phyloP scores from a whole-genome alignment of 2,113 vertebrate genomes.

The Megaceryle maxima region DNA sequence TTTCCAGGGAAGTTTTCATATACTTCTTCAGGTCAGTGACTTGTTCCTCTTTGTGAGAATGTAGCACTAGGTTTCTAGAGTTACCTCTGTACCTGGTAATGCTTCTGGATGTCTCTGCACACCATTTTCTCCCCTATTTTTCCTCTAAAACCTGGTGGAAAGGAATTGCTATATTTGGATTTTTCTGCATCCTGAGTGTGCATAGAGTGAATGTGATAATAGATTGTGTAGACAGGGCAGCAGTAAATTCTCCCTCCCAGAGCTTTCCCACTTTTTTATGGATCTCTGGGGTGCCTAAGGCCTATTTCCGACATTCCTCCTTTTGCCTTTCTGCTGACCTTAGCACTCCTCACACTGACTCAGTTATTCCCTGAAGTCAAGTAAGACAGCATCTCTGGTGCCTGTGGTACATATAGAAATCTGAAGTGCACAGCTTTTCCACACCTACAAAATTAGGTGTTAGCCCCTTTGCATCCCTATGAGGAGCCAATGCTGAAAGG shows the following conservation, averaged over 20 bases:
- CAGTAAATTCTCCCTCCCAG: background rate
- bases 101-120: background rate
- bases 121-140: background rate
- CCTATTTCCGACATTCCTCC: background rate
- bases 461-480: background rate
- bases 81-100: background rate
- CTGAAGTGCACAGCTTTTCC: background rate
- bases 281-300: background rate
- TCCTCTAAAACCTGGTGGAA: background rate
- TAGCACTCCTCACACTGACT: background rate
- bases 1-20: background rate
- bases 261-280: background rate
- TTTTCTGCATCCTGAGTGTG: background rate
- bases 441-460: background rate
- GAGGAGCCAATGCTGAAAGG: background rate
- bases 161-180: background rate
- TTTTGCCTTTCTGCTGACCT: background rate
- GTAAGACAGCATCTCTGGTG: background rate
- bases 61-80: background rate
- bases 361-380: background rate
- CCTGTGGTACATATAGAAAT: background rate
- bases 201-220: background rate
- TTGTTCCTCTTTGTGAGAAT: accelerated
- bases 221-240: background rate
- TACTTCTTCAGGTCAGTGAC: background rate